Base-by-base conservation (phyloP, 2,888 invertebrate species). In the Papilio elwesi region DNA sequence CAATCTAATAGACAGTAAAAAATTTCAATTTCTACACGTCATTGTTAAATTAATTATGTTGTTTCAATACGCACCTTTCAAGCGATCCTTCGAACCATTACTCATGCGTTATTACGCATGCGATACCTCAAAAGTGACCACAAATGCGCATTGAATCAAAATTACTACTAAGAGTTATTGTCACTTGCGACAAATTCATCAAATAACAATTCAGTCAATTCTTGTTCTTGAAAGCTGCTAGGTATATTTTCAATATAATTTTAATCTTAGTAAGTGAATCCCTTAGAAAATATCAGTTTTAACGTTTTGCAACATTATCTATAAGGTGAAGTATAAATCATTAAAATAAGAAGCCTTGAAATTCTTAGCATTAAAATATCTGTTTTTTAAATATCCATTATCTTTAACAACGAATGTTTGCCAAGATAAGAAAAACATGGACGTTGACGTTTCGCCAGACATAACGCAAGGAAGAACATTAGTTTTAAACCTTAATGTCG, bases 391-490 rank as follows among this genome's bases (percentile, higher is more conserved):
- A 43, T 10, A 43, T n/a, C n/a, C 59, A 59, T 43, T 62, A 43
- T 62, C 43, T 43, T 62, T 10, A 62, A 43, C 59, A 62, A 43
- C 15, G 43, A 43, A 62, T 62, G 43, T 62, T 43, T n/a, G 38
- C 5, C 43, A 62, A 62, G 59, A 62, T 62, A 62, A 57, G 2
- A 26, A 59, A 59, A 59, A 43, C 15, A 62, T 43, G n/a, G 59
- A 38, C 0, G 38, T 43, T 59, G 38, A 62, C 15, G 15, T 62
- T 62, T 15, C 43, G 43, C 43, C 43, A 62, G 43, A 43, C 38
- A 26, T 55, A 57, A 62, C 59, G 43, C 12, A 62, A 59, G 59
- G n/a, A 38, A n/a, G 59, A 43, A 43, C 43, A 62, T 62, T 62
- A 62, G 59, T 43, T 7, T 43, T 9, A 43, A 6, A 26, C 2